A percentile compares a stretch with the other conserved stretches of the same genome.
Evolutionary conservation across 2,888 invertebrate genomes (phyloP).

Genomic region (Oconnorella tubifera): DNA sequence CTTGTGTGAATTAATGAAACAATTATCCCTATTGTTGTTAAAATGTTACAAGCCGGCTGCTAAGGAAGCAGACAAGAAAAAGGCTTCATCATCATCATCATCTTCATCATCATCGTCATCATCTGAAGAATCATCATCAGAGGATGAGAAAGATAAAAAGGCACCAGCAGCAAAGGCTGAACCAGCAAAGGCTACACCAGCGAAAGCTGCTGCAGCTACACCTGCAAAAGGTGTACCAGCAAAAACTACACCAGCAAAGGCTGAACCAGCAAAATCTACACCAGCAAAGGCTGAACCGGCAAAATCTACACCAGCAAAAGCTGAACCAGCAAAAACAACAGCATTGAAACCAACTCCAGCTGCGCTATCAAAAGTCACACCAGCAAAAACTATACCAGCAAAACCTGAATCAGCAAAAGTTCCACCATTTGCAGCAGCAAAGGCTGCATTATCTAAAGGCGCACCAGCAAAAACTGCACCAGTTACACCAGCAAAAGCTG

Average conservation of each 20-base stretch:
- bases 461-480: not conserved
- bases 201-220: not conserved
- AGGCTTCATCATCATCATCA: constrained; percentile 1
- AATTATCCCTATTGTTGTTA: no score
- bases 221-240: not conserved
- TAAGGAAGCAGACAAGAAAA: not conserved
- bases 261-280: not conserved
- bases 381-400: no score
- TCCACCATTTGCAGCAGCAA: not conserved
- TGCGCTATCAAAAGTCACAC: no score
- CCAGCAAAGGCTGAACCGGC: not conserved
- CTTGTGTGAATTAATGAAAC: not conserved
- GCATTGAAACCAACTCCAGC: no score
- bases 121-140: not conserved
- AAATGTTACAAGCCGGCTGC: no score
- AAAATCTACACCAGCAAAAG: not conserved
- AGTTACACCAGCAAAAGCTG: not conserved
- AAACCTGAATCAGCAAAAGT: no score
- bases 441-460: not conserved
- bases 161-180: not conserved
- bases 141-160: not conserved
- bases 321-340: not conserved
- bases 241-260: not conserved
- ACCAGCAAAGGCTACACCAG: not conserved
- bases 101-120: not conserved